Percentiles rank a stretch among this genome's conserved stretches.
Conservation (phyloP, 2,113 vertebrate species). For the Spea multiplicata region DNA sequence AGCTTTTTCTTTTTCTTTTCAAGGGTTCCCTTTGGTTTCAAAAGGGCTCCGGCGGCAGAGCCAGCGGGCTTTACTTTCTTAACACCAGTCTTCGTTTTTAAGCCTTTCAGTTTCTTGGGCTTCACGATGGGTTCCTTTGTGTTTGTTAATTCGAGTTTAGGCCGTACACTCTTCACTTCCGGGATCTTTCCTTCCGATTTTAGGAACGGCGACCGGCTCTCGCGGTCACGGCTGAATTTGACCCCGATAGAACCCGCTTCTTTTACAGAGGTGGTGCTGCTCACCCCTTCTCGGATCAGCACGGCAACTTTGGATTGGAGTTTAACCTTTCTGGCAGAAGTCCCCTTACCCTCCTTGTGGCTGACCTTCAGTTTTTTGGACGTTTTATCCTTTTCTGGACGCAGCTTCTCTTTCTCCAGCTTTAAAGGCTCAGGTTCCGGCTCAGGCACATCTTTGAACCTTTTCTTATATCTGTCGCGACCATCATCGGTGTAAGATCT, state of each 20-base stretch:
- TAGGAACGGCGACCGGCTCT: constrained; percentile 87
- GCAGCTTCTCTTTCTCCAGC: constrained; percentile 52
- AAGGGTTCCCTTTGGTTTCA: constrained; percentile 21
- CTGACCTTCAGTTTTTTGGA: constrained; percentile 65
- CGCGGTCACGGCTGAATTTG: constrained; percentile 87
- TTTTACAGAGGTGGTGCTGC: constrained; percentile 76
- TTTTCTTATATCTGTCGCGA: constrained; percentile 49
- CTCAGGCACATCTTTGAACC: constrained; percentile 35
- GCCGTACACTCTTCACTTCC: constrained; percentile 53
- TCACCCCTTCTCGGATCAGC: constrained; percentile 85
- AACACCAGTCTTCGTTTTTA: constrained; percentile 42
- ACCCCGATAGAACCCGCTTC: constrained; percentile 84
- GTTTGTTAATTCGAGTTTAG: constrained; percentile 54
- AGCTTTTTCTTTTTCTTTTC: constrained; percentile 56
- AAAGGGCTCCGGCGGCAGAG: background rate
- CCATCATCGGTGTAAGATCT: constrained; percentile 48
- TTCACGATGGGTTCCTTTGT: constrained; percentile 57
- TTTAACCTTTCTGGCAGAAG: constrained; percentile 72
- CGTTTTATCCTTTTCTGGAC: constrained; percentile 60
- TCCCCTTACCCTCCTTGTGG: constrained; percentile 61
- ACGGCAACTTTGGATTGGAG: constrained; percentile 91
- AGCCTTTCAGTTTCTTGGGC: constrained; percentile 56
- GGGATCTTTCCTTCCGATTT: constrained; percentile 65
- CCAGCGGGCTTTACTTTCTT: constrained; percentile 48
- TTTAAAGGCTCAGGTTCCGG: constrained; percentile 33